Base-by-base conservation (phyloP, 2,888 invertebrate species). In the Lochmaea crataegi region DNA sequence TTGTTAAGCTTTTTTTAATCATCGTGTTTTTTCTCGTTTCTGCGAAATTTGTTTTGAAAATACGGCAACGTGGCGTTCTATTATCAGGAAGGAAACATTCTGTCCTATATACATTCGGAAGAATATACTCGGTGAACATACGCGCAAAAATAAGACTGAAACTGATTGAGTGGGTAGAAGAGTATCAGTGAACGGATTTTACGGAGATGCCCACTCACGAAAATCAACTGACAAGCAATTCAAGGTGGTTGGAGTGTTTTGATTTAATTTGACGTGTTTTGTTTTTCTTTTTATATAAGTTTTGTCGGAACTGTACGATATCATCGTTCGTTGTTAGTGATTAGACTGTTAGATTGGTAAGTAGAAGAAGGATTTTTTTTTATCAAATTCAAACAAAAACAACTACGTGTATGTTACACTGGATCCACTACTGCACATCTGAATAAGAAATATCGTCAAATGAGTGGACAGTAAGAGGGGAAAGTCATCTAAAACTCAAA, bases 91-190 rank as follows among this genome's bases (percentile, higher is more conserved):
- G 77, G 75, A 75, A 75, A 75, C 38, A 61, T 56, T 66, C 38
- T 32, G 18, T n/a, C 42, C 14, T 18, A 42, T 53, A 53, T 38
- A 57, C 41, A 63, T 61, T 68, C 68, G 68, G 68, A 68, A 68
- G 68, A 60, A 68, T 12, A 48, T 60, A 22, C 26, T 60, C 68
- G 22, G 56, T 73, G 63, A 65, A 48, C 65, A 65, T 63, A 53
- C 61, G 75, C 68, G 63, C 61, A 51, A 76, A 76, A 76, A 76
- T 76, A 76, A 75, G 74, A 73, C 61, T 72, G 60, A 71, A 75
- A 73, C 65, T 73, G 7, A 67, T 65, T 65, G 71, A 71, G 74
- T 74, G 73, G 76, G 71, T n/a, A n/a, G n/a, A n/a, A n/a, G n/a
- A n/a, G n/a, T n/a, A 63, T 71, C 73, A 73, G 76, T 76, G 60